Evolutionary conservation across 2,888 invertebrate genomes (phyloP).

Genomic region (Pachliopta kotzebuea): DNA sequence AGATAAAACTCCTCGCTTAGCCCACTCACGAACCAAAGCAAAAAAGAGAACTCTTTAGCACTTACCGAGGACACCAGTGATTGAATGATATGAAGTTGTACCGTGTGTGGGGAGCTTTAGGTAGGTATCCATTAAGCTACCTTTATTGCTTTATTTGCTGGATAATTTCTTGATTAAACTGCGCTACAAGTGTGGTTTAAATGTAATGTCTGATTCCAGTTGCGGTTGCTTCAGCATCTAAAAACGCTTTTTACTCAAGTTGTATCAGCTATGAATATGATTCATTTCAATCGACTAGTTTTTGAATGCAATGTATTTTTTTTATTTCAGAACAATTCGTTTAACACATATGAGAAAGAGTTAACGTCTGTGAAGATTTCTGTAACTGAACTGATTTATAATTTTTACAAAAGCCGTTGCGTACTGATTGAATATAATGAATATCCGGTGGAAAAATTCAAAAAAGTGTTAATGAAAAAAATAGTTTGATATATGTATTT

Average conservation of each 20-base stretch:
- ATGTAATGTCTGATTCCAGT: not conserved
- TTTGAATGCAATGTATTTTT: too few relatives aligned
- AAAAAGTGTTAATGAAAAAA: not conserved
- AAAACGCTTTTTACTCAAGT: too few relatives aligned
- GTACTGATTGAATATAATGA: too few relatives aligned
- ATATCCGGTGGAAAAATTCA: not conserved
- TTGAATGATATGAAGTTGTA: conserved; percentile 41
- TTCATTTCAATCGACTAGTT: too few relatives aligned
- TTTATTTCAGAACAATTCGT: too few relatives aligned
- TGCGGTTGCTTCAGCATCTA: not conserved
- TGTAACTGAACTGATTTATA: too few relatives aligned
- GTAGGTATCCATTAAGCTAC: conserved; percentile 27
- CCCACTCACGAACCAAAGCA: conserved; percentile 51
- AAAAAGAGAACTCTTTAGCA: conserved; percentile 53
- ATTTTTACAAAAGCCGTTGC: too few relatives aligned
- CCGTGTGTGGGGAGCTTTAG: conserved; percentile 29
- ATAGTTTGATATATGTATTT: not conserved
- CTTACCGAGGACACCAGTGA: conserved; percentile 48
- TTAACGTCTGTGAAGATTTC: too few relatives aligned
- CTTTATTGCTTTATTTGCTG: conserved; percentile 25
- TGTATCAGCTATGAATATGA: too few relatives aligned
- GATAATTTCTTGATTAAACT: conserved; percentile 17
- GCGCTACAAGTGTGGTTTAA: not conserved
- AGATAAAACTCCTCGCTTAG: conserved; percentile 71
- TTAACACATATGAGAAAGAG: too few relatives aligned